Evolutionary conservation across 2,113 vertebrate genomes (phyloP).

Genomic region (Leptosomus discolor): DNA sequence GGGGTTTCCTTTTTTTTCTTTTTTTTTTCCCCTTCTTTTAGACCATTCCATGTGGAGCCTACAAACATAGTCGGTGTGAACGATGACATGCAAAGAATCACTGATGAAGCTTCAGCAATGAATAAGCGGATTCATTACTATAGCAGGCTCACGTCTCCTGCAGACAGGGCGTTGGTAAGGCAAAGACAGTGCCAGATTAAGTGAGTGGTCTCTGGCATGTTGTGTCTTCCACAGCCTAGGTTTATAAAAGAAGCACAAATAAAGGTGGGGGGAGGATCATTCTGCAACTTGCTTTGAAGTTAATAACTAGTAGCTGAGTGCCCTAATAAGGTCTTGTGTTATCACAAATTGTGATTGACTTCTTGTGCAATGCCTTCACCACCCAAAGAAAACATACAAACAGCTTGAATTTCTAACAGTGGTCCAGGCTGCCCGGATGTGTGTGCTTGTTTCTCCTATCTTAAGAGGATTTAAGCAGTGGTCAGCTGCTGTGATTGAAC

Average conservation of each 20-base stretch:
- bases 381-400: neutral
- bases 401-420: neutral
- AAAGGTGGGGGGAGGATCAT: neutral
- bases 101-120: conserved; percentile 88
- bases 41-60: conserved; percentile 92
- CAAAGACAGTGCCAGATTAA: neutral
- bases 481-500: neutral
- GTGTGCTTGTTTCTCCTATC: neutral
- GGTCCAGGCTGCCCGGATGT: neutral
- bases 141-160: conserved; percentile 79
- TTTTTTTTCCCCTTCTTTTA: conserved; percentile 32
- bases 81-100: conserved; percentile 80
- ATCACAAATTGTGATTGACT: neutral
- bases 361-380: neutral
- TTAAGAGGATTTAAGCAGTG: neutral
- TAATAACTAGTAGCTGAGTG: neutral
- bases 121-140: conserved; percentile 96
- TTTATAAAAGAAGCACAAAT: neutral
- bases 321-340: neutral
- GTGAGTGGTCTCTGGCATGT: neutral
- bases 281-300: neutral
- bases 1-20: conserved; percentile 11
- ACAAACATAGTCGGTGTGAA: conserved; percentile 82
- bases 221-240: neutral
- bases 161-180: conserved; percentile 87